A percentile compares a stretch with the other conserved stretches of the same genome.
Conservation (phyloP, 2,888 invertebrate species). For the Machimus atricapillus region DNA sequence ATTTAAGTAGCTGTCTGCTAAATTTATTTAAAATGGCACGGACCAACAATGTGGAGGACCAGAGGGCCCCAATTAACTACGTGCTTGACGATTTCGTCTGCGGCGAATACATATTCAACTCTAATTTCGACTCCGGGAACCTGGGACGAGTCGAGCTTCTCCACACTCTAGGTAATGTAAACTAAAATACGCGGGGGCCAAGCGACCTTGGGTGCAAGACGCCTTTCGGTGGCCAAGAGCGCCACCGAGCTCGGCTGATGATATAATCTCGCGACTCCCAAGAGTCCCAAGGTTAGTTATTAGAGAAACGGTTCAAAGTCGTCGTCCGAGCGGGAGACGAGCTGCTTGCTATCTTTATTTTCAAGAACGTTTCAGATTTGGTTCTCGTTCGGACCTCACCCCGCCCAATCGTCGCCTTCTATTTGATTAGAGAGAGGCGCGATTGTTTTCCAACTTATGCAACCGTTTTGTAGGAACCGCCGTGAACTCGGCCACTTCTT, state of each 20-base stretch:
- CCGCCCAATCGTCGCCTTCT: not conserved
- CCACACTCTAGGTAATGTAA: constrained; percentile 63
- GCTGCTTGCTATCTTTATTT: not conserved
- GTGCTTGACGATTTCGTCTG: constrained; percentile 64
- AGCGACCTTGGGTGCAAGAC: not conserved
- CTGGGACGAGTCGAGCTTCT: constrained; percentile 79
- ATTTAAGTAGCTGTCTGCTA: not conserved
- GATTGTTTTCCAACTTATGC: not conserved
- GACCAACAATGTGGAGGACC: not conserved
- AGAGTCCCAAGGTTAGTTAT: not conserved
- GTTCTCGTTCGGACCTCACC: not conserved
- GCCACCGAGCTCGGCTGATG: not conserved
- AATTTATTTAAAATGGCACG: not conserved
- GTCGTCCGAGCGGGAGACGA: not conserved
- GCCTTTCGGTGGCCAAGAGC: not conserved
- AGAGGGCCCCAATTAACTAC: not conserved
- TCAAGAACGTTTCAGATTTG: not conserved
- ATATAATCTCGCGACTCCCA: not conserved
- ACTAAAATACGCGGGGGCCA: not conserved
- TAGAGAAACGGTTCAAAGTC: not conserved
- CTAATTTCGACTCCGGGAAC: constrained; percentile 92
- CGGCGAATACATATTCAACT: constrained; percentile 81
- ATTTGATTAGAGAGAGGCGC: not conserved
- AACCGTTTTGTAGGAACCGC: not conserved
- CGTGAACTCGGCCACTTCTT: not conserved